These are phyloP conservation scores for Cassiopea xamachana DNA, from an alignment of 30 jellyfish, hydroid and myxozoan species.

Conservation along the genomic window DNA sequence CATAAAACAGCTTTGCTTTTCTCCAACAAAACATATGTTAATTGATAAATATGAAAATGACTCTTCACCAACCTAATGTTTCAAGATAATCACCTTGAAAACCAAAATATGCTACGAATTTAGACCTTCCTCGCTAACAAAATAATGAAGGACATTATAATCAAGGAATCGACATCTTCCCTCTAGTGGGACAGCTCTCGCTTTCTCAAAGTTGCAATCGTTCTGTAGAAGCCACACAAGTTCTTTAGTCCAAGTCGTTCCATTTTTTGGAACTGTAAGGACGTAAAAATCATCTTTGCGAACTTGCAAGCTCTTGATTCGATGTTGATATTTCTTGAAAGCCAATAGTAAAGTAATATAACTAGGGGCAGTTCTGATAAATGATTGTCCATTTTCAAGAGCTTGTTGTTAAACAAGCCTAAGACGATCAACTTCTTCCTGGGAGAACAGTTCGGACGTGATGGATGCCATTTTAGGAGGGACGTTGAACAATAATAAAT, in stretches of 20 bases:
- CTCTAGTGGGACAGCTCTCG: neutral
- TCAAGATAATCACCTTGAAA: neutral
- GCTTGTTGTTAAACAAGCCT: neutral
- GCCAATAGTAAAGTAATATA: neutral
- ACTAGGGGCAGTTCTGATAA: neutral
- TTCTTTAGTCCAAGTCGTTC: constrained; percentile 54
- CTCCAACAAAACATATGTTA: constrained; percentile 16
- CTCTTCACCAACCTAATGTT: constrained; percentile 10
- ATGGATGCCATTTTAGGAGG: neutral
- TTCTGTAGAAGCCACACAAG: constrained; percentile 49
- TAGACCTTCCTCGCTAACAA: neutral
- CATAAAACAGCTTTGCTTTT: constrained; percentile 19
- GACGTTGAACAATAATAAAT: too few species aligned
- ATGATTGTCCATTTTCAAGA: neutral
- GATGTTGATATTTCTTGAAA: neutral
- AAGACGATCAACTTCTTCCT: neutral
- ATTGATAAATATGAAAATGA: constrained; percentile 13
- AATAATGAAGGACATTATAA: neutral
- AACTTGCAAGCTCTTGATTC: neutral
- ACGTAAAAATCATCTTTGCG: constrained; percentile 27
- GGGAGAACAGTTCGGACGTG: neutral
- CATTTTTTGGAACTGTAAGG: constrained; percentile 24
- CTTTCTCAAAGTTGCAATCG: constrained; percentile 6
- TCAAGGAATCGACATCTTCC: neutral
- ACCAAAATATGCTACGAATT: neutral